phyloP scores from a whole-genome alignment of 2,113 vertebrate species.

The Steatornis caripensis region DNA sequence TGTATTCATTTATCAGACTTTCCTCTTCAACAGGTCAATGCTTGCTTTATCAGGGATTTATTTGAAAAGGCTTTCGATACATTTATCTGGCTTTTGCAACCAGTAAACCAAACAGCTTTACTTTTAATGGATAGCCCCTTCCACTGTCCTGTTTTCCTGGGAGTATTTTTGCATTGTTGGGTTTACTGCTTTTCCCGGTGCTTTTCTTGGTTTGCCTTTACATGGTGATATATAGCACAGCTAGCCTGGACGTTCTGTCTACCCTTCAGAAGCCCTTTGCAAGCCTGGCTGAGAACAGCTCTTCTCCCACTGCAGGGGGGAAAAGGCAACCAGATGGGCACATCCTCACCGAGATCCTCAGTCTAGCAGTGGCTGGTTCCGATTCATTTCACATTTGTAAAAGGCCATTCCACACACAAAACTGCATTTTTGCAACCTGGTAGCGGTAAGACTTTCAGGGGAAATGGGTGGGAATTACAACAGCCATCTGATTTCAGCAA shows the following conservation, averaged over 20 bases:
- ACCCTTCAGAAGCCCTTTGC: not conserved
- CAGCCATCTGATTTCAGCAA: not conserved
- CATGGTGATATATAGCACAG: not conserved
- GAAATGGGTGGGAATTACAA: not conserved
- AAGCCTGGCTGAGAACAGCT: not conserved
- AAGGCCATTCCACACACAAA: not conserved
- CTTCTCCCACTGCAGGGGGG: not conserved
- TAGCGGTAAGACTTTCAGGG: not conserved
- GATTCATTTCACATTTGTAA: not conserved
- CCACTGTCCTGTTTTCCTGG: not conserved
- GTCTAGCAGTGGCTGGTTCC: not conserved
- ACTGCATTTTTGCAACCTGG: not conserved
- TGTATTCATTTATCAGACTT: not conserved
- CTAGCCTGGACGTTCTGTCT: not conserved
- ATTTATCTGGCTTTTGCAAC: not conserved
- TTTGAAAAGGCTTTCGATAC: not conserved
- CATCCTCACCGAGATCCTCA: not conserved
- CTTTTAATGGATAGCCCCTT: not conserved
- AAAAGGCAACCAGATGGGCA: not conserved
- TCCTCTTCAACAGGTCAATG: not conserved
- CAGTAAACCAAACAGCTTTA: not conserved
- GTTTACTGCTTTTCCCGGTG: not conserved
- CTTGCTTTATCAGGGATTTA: slow-evolving; percentile 4
- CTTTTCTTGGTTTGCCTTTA: not conserved
- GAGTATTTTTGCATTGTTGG: not conserved